phyloP scores from a whole-genome alignment of 2,113 vertebrate species.

The Gasterosteus nipponicus region DNA sequence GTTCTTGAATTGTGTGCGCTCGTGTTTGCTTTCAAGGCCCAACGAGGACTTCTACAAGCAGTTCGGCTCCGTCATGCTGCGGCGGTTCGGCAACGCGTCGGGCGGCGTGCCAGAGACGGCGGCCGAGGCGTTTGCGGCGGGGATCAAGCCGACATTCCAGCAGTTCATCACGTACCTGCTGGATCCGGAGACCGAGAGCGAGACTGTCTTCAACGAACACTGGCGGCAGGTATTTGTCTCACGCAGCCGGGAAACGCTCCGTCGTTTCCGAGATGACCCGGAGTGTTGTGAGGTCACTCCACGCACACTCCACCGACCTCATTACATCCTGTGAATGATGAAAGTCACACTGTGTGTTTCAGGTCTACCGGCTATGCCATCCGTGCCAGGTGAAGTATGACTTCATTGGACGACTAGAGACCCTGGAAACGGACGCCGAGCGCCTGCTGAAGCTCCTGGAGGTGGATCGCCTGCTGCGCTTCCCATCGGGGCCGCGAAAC shows the following conservation, averaged over 20 bases:
- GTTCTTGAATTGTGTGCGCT: slow-evolving; percentile 8
- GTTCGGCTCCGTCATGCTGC: slow-evolving; percentile 87
- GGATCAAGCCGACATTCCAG: slow-evolving; percentile 87
- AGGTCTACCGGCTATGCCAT: slow-evolving; percentile 89
- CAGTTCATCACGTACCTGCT: slow-evolving; percentile 93
- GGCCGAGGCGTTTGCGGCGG: slow-evolving; percentile 85
- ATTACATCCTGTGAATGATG: no score
- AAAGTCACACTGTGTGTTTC: slow-evolving; percentile 15
- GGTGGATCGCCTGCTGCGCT: slow-evolving; percentile 85
- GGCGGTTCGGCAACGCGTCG: slow-evolving; percentile 77
- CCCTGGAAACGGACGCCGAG: slow-evolving; percentile 89
- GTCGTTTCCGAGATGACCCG: no score
- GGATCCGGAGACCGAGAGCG: slow-evolving; percentile 75
- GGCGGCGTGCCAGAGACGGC: slow-evolving; percentile 85
- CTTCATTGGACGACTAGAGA: slow-evolving; percentile 94
- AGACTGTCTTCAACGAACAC: slow-evolving; percentile 74
- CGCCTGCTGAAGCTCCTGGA: slow-evolving; percentile 88
- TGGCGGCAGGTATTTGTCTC: slow-evolving; percentile 72
- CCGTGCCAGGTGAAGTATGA: slow-evolving; percentile 95
- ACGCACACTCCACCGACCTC: background rate
- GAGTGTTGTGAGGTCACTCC: background rate
- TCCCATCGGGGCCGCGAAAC: slow-evolving; percentile 87
- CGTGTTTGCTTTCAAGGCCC: slow-evolving; percentile 69
- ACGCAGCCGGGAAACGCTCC: background rate
- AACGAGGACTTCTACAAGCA: slow-evolving; percentile 91